These are phyloP conservation scores for Bombus huntii DNA, from an alignment of 1,140 invertebrate species.

Conservation along the genomic window DNA sequence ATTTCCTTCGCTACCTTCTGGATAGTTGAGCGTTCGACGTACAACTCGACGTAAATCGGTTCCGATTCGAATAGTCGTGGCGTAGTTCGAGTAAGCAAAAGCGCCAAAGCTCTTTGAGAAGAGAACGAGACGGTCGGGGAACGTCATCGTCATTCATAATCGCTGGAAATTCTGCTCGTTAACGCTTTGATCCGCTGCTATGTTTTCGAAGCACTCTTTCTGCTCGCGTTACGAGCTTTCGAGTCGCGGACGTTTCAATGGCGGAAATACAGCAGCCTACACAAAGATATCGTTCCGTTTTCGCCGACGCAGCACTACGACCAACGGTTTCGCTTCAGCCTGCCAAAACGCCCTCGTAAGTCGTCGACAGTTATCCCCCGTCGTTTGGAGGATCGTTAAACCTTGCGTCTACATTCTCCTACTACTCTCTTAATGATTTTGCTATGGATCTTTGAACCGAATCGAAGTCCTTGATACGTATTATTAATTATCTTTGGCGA, in stretches of 20 bases:
- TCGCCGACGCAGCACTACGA: constrained; percentile 13
- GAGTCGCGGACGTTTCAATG: not conserved
- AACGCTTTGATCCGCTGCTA: constrained; percentile 17
- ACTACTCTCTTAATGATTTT: not conserved
- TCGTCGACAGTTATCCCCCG: constrained; percentile 8
- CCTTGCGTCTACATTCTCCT: not conserved
- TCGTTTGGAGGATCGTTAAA: not conserved
- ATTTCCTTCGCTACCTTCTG: not conserved
- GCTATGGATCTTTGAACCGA: no score
- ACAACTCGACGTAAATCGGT: not conserved
- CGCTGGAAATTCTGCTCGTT: constrained; percentile 5
- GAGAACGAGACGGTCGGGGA: no score
- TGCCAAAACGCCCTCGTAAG: constrained; percentile 2
- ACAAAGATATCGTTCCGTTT: constrained; percentile 27
- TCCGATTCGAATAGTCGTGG: not conserved
- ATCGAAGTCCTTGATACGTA: not conserved
- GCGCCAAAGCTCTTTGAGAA: not conserved
- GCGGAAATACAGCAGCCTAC: constrained; percentile 5
- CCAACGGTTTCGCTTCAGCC: constrained; percentile 6
- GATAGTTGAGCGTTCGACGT: no score
- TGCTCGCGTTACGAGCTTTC: not conserved
- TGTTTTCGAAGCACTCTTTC: constrained; percentile 41
- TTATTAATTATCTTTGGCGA: not conserved
- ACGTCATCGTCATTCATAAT: not conserved
- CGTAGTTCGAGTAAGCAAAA: not conserved